phyloP scores from a whole-genome alignment of 2,113 vertebrate genomes.

The Trematomus loennbergii region DNA sequence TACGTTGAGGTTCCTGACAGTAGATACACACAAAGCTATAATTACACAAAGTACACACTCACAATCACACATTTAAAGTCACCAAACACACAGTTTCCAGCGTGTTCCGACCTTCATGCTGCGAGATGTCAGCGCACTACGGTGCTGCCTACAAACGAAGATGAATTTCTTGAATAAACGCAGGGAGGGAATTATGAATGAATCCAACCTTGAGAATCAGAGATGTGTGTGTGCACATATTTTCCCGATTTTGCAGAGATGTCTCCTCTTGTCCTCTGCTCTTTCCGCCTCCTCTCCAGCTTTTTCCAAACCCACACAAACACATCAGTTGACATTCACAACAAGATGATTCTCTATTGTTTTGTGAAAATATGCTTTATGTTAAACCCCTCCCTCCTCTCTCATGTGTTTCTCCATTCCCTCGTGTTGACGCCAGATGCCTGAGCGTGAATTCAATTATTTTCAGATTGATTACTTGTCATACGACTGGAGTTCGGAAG shows the following conservation, averaged over 20 bases:
- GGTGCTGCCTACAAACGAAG: not conserved
- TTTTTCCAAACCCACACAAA: constrained; percentile 2
- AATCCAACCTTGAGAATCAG: not conserved
- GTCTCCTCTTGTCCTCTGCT: constrained; percentile 3
- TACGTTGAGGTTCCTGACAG: constrained; percentile 6
- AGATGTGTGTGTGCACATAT: not conserved
- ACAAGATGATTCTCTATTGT: constrained; percentile 4
- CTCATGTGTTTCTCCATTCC: not conserved
- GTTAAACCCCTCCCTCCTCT: not conserved
- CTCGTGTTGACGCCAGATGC: constrained; percentile 14
- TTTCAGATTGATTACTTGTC: constrained; percentile 28
- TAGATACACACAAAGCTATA: not conserved
- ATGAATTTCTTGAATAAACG: not conserved
- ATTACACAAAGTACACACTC: not conserved
- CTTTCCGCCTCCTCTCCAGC: not conserved
- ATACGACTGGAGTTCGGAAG: constrained; percentile 23
- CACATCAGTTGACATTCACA: constrained; percentile 21
- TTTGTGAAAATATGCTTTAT: constrained; percentile 36
- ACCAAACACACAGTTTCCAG: not conserved
- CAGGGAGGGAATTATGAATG: constrained; percentile 1
- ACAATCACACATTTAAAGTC: not conserved
- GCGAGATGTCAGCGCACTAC: too few relatives aligned
- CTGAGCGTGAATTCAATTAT: constrained; percentile 28
- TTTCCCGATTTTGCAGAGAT: not conserved
- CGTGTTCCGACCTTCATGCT: not conserved